These are phyloP conservation scores for Podarcis cretensis DNA, from an alignment of 2,113 vertebrate genomes.

Conservation along the genomic window DNA sequence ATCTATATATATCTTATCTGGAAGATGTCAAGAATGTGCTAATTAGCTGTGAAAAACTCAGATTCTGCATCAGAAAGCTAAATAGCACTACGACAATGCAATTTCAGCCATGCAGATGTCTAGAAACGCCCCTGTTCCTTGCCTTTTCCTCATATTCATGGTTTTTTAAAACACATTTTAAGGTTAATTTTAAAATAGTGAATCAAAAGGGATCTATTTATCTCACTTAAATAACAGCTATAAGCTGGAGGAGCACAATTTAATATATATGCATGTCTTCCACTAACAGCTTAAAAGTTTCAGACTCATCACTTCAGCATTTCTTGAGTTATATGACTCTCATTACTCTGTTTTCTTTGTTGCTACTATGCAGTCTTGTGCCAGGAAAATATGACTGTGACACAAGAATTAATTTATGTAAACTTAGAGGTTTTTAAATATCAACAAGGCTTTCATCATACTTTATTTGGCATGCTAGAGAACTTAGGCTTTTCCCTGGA, in stretches of 20 bases:
- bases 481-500: slow-evolving; percentile 64
- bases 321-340: slow-evolving; percentile 60
- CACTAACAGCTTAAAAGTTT: slow-evolving; percentile 36
- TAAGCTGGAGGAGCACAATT: slow-evolving; percentile 13
- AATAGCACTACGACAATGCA: not conserved
- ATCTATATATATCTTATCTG: not conserved
- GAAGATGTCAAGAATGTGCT: not conserved
- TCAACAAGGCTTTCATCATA: slow-evolving; percentile 71
- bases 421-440: slow-evolving; percentile 60
- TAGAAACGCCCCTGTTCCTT: not conserved
- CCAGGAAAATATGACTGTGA: slow-evolving; percentile 78
- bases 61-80: not conserved
- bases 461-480: slow-evolving; percentile 75
- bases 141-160: not conserved
- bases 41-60: not conserved
- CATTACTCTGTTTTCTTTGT: slow-evolving; percentile 69
- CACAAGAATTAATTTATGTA: slow-evolving; percentile 74
- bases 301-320: slow-evolving; percentile 53
- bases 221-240: not conserved
- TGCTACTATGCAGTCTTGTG: slow-evolving; percentile 58
- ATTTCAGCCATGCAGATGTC: not conserved
- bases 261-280: slow-evolving; percentile 9
- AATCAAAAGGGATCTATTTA: not conserved
- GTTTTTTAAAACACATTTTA: not conserved
- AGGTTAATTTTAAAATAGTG: slow-evolving; percentile 2